Evolutionary conservation across 2,797 vertebrate genomes (phyloP), one percentile per base, ranked within the genome.

Genomic region (Amphiprion clarkii): DNA sequence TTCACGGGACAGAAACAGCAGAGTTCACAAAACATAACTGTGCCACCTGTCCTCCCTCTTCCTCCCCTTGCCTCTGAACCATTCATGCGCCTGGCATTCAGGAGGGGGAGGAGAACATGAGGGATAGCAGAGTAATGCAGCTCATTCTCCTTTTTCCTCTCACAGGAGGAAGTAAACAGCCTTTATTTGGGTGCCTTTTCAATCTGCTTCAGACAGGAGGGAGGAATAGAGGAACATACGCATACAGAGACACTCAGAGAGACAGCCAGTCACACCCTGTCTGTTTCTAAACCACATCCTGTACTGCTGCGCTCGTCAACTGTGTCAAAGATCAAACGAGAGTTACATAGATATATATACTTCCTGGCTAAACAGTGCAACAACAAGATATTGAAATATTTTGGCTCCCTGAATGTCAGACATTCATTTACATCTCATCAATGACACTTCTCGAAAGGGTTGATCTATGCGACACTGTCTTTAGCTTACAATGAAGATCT

Each of bases 261-360:
- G 78, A 76, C 87, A 88, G 82, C 58, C 65, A 72, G 90, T 89
- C 89, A 92, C 92, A 59, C 92, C 90, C 89, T 79, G 92, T 93
- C 93, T 93, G 90, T 88, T 89, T 89, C 88, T 80, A 76, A 67
- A 92, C 93, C 93, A 93, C 93, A 94, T 94, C 94, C 93, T 94
- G 92, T 85, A 91, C 87, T 84, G 79, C 81, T 85, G 81, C 81
- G 76, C 79, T 78, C 58, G 52, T 86, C 68, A 67, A 80, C 83
- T 68, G 81, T 87, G 89, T 88, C 88, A 86, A 87, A 90, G 87
- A 88, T 87, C 81, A 77, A 75, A 68, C 78, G 62, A 44, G 71
- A 59, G 80, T 81, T 78, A 74, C 27, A 8, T 4, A 52, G 48
- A 74, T 40, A 74, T 52, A 42, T 78, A 79, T 52, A 87, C 71